A percentile compares a stretch with the other conserved stretches of the same genome.
Evolutionary conservation across 2,888 invertebrate genomes (phyloP).

Genomic region (Latrodectus hesperus): DNA sequence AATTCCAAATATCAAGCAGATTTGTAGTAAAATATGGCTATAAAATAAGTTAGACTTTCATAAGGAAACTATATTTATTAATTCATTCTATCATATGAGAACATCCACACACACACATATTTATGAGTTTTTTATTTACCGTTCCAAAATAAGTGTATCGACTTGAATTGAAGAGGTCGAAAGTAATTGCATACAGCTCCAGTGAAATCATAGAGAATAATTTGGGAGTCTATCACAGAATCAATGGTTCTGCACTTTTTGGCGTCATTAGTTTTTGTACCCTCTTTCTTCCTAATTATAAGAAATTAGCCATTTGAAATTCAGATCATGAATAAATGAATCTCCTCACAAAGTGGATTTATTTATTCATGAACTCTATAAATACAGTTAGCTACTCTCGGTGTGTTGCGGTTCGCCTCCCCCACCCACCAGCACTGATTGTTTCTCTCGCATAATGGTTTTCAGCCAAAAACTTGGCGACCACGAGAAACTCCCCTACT

Average conservation of each 20-base stretch:
- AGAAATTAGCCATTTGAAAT: constrained; percentile 55
- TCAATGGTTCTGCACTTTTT: constrained; percentile 48
- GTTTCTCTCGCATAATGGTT: neutral
- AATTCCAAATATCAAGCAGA: no score
- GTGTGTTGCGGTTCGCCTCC: constrained; percentile 23
- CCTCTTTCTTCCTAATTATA: constrained; percentile 47
- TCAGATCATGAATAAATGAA: constrained; percentile 40
- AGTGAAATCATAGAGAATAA: constrained; percentile 33
- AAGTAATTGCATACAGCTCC: constrained; percentile 39
- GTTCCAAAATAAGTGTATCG: constrained; percentile 49
- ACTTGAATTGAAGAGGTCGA: constrained; percentile 36
- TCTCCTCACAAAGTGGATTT: constrained; percentile 43
- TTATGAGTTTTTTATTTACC: neutral
- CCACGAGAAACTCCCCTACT: no score
- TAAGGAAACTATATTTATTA: constrained; percentile 38
- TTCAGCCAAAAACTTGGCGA: neutral
- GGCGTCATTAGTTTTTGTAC: constrained; percentile 2
- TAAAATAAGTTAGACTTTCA: neutral
- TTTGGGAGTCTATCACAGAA: constrained; percentile 16
- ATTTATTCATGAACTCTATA: constrained; percentile 44
- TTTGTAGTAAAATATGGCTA: no score
- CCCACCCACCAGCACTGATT: neutral
- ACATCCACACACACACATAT: neutral
- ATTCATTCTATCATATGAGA: constrained; percentile 33
- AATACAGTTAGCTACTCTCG: constrained; percentile 52